Percentiles rank a stretch among this genome's conserved stretches.
phyloP scores from a whole-genome alignment of 2,797 vertebrate genomes.

The Semaprochilodus insignis region DNA sequence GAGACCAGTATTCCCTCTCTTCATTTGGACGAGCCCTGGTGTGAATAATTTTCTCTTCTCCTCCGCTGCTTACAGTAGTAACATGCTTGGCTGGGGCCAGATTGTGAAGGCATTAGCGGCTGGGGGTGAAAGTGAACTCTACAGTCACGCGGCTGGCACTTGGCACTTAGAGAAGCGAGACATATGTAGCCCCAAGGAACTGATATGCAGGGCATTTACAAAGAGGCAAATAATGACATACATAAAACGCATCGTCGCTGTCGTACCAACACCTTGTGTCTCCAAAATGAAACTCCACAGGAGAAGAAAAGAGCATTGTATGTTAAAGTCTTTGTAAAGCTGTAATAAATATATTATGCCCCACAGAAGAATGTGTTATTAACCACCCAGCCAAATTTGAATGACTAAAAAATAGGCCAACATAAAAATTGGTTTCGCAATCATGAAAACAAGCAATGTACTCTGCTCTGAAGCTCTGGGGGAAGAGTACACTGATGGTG shows the following conservation, averaged over 20 bases:
- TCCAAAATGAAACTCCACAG: neutral
- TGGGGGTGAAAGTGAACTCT: constrained; percentile 48
- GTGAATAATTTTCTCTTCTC: constrained; percentile 46
- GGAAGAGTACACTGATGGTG: too few relatives aligned
- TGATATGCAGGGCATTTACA: neutral
- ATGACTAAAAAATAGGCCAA: too few relatives aligned
- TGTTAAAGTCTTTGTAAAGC: too few relatives aligned
- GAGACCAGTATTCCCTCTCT: constrained; percentile 40
- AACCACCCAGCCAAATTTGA: too few relatives aligned
- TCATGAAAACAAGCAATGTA: too few relatives aligned
- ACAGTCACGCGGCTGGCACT: constrained; percentile 49
- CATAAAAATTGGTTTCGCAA: too few relatives aligned
- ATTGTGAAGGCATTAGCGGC: constrained; percentile 57
- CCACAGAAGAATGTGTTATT: too few relatives aligned
- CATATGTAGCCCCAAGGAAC: constrained; percentile 45
- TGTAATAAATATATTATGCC: too few relatives aligned
- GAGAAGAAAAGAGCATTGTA: neutral
- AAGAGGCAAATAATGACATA: neutral
- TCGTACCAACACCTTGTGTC: neutral
- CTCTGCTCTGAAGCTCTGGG: too few relatives aligned
- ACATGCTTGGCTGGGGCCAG: constrained; percentile 61
- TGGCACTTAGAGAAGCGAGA: constrained; percentile 32
- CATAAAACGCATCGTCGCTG: neutral
- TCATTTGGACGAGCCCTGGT: constrained; percentile 54
- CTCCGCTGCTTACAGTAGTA: constrained; percentile 44